phyloP scores from a whole-genome alignment of 2,888 invertebrate genomes.

The Endotricha flammealis region DNA sequence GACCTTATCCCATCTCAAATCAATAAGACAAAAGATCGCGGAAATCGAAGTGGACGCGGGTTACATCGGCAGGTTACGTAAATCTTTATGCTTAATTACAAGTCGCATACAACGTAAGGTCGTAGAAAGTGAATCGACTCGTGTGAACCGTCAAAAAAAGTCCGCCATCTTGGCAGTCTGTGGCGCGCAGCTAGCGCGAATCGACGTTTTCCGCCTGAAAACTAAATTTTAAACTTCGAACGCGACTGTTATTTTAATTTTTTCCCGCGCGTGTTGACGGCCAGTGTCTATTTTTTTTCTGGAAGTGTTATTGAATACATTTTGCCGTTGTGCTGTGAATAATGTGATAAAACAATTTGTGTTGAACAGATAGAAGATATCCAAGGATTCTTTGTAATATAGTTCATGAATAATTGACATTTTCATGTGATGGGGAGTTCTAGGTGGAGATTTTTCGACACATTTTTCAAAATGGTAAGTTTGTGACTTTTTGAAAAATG shows the following conservation, averaged over 20 bases:
- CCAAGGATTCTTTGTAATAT: slow-evolving; percentile 42
- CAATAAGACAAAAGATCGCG: slow-evolving; percentile 35
- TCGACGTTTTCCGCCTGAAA: slow-evolving; percentile 67
- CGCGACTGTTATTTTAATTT: slow-evolving; percentile 40
- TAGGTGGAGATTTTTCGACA: slow-evolving; percentile 46
- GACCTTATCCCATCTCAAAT: slow-evolving; percentile 4
- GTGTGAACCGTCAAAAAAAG: slow-evolving; percentile 76
- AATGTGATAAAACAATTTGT: slow-evolving; percentile 60
- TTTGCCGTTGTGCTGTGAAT: slow-evolving; percentile 55
- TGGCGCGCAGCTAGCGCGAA: slow-evolving; percentile 63
- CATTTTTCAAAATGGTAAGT: slow-evolving; percentile 66
- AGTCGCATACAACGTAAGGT: slow-evolving; percentile 74
- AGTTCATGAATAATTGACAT: slow-evolving; percentile 23
- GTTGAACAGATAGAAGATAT: slow-evolving; percentile 32
- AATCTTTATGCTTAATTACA: slow-evolving; percentile 72
- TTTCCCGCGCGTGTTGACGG: slow-evolving; percentile 45
- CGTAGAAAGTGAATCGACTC: slow-evolving; percentile 78
- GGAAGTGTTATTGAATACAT: slow-evolving; percentile 35
- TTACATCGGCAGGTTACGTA: slow-evolving; percentile 71
- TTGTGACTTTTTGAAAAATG: too few species aligned
- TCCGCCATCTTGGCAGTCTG: slow-evolving; percentile 74
- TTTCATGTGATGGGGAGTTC: slow-evolving; percentile 58
- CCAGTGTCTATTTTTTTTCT: slow-evolving; percentile 44
- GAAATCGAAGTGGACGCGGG: slow-evolving; percentile 55
- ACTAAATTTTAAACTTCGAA: slow-evolving; percentile 47